Conservation (phyloP, 2,888 invertebrate genomes). For the Elysia crispata region DNA sequence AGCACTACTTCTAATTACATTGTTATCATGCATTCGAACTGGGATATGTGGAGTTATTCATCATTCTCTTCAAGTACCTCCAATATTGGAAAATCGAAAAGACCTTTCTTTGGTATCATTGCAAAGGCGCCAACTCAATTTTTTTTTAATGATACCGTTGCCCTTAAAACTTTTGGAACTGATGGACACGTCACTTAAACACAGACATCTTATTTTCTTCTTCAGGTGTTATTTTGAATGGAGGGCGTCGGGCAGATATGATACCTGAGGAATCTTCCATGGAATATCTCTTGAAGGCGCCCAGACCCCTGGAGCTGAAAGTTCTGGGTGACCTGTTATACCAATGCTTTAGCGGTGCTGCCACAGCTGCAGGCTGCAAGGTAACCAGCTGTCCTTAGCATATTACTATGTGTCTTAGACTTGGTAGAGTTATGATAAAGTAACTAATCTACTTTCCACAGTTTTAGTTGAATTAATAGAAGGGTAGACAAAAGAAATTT, state of each 20-base stretch:
- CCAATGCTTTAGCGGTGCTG: conserved; percentile 33
- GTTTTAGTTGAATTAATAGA: too few relatives aligned
- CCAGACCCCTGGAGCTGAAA: conserved; percentile 40
- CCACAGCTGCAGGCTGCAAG: conserved; percentile 35
- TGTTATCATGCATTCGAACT: too few relatives aligned
- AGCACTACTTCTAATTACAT: too few relatives aligned
- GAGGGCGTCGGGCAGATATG: conserved; percentile 16
- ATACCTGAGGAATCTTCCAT: conserved; percentile 36
- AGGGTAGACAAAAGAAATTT: too few relatives aligned
- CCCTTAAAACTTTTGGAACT: not conserved
- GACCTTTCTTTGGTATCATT: too few relatives aligned
- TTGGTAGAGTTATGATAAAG: too few relatives aligned
- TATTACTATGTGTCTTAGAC: too few relatives aligned
- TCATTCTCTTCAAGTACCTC: too few relatives aligned
- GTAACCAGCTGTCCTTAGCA: not conserved
- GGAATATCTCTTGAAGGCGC: conserved; percentile 40
- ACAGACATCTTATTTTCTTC: not conserved
- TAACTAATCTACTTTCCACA: too few relatives aligned
- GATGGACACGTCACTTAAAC: not conserved
- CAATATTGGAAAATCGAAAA: too few relatives aligned
- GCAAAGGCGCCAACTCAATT: not conserved
- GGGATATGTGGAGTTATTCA: too few relatives aligned
- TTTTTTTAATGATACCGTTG: not conserved
- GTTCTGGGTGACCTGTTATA: conserved; percentile 31
- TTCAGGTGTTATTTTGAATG: conserved; percentile 37